These are phyloP conservation scores for Aspiorhynchus laticeps DNA, from an alignment of 2,113 vertebrate genomes.

Conservation along the genomic window DNA sequence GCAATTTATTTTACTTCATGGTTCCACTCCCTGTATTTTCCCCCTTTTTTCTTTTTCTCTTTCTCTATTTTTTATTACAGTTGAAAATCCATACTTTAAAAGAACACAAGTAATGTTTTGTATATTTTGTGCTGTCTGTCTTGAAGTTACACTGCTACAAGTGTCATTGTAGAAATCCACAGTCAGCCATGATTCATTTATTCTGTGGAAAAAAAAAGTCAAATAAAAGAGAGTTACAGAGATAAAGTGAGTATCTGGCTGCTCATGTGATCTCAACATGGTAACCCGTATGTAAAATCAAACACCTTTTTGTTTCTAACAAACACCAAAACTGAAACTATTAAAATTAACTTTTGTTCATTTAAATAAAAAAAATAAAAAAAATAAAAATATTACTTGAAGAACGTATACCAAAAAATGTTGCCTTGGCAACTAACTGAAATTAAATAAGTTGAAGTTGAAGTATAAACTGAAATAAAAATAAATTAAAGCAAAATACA, in stretches of 20 bases:
- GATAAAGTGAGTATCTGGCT: background rate
- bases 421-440: no score
- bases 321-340: no score
- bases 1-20: slow-evolving; percentile 2
- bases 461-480: background rate
- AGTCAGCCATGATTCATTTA: background rate
- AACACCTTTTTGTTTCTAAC: background rate
- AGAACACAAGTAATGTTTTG: background rate
- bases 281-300: background rate
- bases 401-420: background rate
- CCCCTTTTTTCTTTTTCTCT: background rate
- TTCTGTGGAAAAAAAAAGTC: background rate
- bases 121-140: background rate
- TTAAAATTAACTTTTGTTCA: no score
- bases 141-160: background rate
- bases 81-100: background rate
- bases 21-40: background rate
- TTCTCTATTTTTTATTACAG: background rate
- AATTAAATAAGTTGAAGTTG: no score
- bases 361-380: no score
- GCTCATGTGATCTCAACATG: background rate
- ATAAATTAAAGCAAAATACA: background rate
- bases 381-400: no score
- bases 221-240: background rate
- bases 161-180: background rate